Evolutionary conservation across 1,140 invertebrate species (phyloP), one percentile per base, ranked within the genome.

Genomic region (Papilio helenus): DNA sequence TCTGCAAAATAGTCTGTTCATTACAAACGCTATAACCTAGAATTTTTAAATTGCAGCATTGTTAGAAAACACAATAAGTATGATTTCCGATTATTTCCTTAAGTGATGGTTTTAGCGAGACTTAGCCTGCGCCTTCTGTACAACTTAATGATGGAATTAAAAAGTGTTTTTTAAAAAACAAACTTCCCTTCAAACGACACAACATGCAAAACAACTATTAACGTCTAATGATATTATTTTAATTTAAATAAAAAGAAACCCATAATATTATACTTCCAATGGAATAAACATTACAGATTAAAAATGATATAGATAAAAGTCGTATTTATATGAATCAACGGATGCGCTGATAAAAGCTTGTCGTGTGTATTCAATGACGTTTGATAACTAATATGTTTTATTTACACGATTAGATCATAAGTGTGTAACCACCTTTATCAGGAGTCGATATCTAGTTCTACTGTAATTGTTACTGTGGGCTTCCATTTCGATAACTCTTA

Each of bases 371-470:
- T 68, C 14, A 61, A 12, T 29, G 23, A 26, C 12, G 58, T 29
- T 12, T 65, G 58, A 65, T 65, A 65, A 68, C 12, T 44, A 20
- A 44, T 55, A 55, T 72, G 3, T 72, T 42, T 72, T 44, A 44
- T 42, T 71, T 39, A 39, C 68, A 71, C 71, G 18, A 44, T 72
- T 68, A 68, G 12, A 68, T 68, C 61, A 68, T 68, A 26, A 68
- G 26, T 68, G 26, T 68, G 61, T 68, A 29, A 68, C 61, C 23
- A 23, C 58, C 61, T 68, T 29, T 68, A 68, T 72, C 71, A 72
- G 68, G 18, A 14, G 16, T 18, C 8, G 34, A 23, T 44, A 23
- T 49, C n/a, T 20, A 55, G 51, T 20, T 55, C 51, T 1, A 55
- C 51, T 51, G 49, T 51, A 18, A 46, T n/a, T 51, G 49, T 7